phyloP scores from a whole-genome alignment of 2,113 vertebrate genomes.

The Rhizomys pruinosus region DNA sequence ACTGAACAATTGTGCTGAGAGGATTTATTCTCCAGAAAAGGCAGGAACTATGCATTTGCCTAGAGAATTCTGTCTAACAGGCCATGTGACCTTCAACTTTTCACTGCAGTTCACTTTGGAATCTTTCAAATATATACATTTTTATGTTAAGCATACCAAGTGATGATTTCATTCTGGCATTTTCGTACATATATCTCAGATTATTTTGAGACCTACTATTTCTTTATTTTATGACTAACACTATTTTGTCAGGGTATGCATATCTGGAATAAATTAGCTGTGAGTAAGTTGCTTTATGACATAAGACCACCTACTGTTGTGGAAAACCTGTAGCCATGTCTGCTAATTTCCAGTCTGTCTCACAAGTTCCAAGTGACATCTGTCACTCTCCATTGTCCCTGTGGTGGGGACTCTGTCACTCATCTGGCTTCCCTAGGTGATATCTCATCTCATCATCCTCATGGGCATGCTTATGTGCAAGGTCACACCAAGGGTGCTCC shows the following conservation, averaged over 20 bases:
- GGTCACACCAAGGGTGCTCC: not conserved
- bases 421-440: not conserved
- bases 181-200: not conserved
- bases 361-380: not conserved
- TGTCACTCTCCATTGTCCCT: not conserved
- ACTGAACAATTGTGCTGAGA: not conserved
- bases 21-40: not conserved
- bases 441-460: not conserved
- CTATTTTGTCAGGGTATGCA: not conserved
- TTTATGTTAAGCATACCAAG: not conserved
- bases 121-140: not conserved
- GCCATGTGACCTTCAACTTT: not conserved
- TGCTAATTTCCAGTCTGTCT: not conserved
- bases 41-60: not conserved
- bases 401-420: not conserved
- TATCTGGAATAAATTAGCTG: not conserved
- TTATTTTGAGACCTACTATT: not conserved
- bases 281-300: too few relatives aligned
- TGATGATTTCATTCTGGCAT: not conserved
- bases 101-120: not conserved
- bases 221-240: not conserved
- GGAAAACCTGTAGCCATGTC: not conserved
- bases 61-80: not conserved
- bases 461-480: not conserved
- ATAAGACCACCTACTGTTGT: not conserved